phyloP scores from a whole-genome alignment of 2,113 vertebrate genomes.

The Lophura nycthemera region DNA sequence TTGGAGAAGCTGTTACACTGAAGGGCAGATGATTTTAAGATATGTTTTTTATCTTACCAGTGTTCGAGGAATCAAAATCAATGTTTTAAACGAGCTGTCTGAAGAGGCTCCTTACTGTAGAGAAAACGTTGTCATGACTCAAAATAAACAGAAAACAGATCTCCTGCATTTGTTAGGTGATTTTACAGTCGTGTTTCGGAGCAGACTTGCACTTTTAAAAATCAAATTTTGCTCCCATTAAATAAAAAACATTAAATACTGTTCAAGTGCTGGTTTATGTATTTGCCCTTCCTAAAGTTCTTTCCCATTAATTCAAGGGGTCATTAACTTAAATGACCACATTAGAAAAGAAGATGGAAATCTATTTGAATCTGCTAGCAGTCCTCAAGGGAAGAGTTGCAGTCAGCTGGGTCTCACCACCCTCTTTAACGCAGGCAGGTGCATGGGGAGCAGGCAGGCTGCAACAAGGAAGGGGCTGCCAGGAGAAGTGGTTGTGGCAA shows the following conservation, averaged over 20 bases:
- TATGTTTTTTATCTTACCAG: background rate
- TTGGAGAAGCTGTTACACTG: background rate
- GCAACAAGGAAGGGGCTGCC: background rate
- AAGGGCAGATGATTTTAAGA: background rate
- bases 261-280: background rate
- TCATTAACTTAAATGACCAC: background rate
- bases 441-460: background rate
- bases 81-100: background rate
- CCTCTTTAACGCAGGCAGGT: background rate
- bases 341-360: background rate
- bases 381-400: background rate
- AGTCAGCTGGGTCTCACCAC: background rate
- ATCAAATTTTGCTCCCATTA: background rate
- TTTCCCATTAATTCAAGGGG: background rate
- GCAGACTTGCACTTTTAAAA: background rate
- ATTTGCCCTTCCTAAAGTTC: background rate
- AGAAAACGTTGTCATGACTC: background rate
- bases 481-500: background rate
- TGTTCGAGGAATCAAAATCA: background rate
- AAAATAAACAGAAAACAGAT: background rate
- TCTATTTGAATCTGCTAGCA: background rate
- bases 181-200: background rate
- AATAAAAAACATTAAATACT: background rate
- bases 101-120: background rate
- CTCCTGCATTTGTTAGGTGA: background rate